Percentiles rank a stretch among this genome's conserved stretches.
phyloP scores from a whole-genome alignment of 2,888 invertebrate species.

The Polymixis lichenea region DNA sequence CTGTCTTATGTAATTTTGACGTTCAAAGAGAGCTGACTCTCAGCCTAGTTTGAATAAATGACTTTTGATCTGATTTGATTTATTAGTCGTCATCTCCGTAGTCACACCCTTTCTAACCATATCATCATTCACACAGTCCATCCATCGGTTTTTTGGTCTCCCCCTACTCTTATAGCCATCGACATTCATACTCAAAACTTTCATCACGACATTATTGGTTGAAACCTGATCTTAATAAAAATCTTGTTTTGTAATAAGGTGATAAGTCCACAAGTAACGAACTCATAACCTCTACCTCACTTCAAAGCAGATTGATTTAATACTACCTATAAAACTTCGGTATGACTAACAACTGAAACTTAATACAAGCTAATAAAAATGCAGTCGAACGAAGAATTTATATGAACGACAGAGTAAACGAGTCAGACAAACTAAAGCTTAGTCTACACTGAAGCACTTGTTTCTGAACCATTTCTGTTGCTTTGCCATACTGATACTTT shows the following conservation, averaged over 20 bases:
- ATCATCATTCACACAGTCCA: too few relatives aligned
- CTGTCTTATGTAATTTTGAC: too few relatives aligned
- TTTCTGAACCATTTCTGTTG: constrained; percentile 5
- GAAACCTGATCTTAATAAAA: too few relatives aligned
- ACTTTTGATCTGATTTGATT: too few relatives aligned
- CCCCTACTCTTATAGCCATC: too few relatives aligned
- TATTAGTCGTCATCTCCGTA: too few relatives aligned
- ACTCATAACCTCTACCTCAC: not conserved
- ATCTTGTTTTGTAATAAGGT: not conserved
- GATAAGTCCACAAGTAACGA: not conserved
- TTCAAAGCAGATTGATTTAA: constrained; percentile 3
- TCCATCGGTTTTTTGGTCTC: too few relatives aligned
- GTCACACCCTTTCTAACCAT: too few relatives aligned
- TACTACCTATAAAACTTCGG: not conserved
- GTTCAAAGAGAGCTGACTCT: too few relatives aligned
- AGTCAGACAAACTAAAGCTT: not conserved
- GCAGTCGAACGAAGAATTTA: constrained; percentile 28
- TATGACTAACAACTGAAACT: not conserved
- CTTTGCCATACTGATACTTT: not conserved
- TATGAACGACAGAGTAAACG: constrained; percentile 9
- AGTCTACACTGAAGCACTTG: not conserved
- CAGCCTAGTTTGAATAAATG: too few relatives aligned
- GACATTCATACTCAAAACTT: too few relatives aligned
- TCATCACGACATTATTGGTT: too few relatives aligned
- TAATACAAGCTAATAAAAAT: constrained; percentile 12